Base-by-base conservation (phyloP, 2,797 vertebrate species). In the Hippoglossus hippoglossus region DNA sequence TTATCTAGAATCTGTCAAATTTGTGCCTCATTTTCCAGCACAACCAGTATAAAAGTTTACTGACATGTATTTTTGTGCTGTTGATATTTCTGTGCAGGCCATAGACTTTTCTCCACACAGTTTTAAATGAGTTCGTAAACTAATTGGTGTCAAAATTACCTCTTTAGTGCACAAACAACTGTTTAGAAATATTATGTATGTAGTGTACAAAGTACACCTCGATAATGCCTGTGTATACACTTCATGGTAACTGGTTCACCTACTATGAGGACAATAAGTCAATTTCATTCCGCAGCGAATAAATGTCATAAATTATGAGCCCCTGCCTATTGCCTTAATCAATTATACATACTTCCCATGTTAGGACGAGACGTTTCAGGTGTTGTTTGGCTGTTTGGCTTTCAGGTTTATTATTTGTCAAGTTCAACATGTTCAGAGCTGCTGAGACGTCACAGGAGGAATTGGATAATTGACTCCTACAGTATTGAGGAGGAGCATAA, bases 401-500 rank as follows among this genome's bases (percentile, higher is more conserved):
- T 80, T 61, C 61, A 93, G 91, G 54, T 81, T 22, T 79, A 24
- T 47, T 65, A 34, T 47, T n/a, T 83, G 26, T 52, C 79, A 59
- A 51, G 65, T 55, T 19, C 65, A 16, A 6, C 53, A 19, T 67
- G 81, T 49, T 83, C 86, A 24, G 77, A 79, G 34, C 7, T 26
- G 36, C 73, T 80, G 39, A 77, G 52, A 15, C 92, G 91, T 10
- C 77, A 88, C 46, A 91, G 49, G 71, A 77, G 93, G 60, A 3
- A 70, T 18, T 94, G 94, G 94, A 91, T 94, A 36, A 89, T 92
- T 7, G 84, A 82, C 41, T 81, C 92, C 0, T 94, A 94, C 56
- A 53, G 62, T 3, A 84, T 94, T 10, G 89, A 91, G 71, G 94
- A 95, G 75, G 93, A 39, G 26, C 25, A 92, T 61, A 81, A 70